Base-by-base conservation (phyloP, 2,888 invertebrate species). In the Nemotelus pantherinus region DNA sequence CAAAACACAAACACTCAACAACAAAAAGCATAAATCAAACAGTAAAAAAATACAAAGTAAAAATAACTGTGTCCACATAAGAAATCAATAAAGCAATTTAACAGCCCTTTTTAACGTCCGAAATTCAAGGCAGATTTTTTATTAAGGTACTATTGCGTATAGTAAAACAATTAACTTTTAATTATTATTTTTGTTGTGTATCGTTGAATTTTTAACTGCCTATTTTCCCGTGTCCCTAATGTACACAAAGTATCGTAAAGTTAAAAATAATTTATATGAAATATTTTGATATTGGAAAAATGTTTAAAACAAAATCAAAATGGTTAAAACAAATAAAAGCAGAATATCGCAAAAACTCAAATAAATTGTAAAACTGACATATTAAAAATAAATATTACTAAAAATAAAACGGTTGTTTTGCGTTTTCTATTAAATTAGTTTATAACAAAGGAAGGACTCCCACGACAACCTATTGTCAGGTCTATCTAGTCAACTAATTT, bases 361-460 rank as follows among this genome's bases (percentile, higher is more conserved):
- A 68, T 68, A 68, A 68, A 71, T 55, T 65, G 55, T 71, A 71
- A 53, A 71, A 71, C 71, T 71, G 71, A 71, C 71, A 71, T 55
- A 71, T 71, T 71, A 71, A 48, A 65, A 68, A 55, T 43, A 71
- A n/a, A 67, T 71, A 71, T 55, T 71, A 71, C 71, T 43, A 71
- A 71, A 68, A 68, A 25, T 53, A 68, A 4, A 68, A n/a, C n/a
- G 64, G 41, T 7, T 25, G 7, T 43, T 43, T 6, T 58, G 7
- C 10, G 5, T 7, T 50, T 50, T 50, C 9, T 50, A 50, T 7
- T 50, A 1, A 50, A 50, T 7, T 50, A 50, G 5, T 50, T 50
- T 50, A 25, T 25, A 25, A 25, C 25, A 25, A 25, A 25, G 25
- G 25, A 25, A 25, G 25, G 25, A 25, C 0, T 25, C 25, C 25